Base-by-base conservation (phyloP, 2,888 invertebrate species). In the Tetranychus truncatus region DNA sequence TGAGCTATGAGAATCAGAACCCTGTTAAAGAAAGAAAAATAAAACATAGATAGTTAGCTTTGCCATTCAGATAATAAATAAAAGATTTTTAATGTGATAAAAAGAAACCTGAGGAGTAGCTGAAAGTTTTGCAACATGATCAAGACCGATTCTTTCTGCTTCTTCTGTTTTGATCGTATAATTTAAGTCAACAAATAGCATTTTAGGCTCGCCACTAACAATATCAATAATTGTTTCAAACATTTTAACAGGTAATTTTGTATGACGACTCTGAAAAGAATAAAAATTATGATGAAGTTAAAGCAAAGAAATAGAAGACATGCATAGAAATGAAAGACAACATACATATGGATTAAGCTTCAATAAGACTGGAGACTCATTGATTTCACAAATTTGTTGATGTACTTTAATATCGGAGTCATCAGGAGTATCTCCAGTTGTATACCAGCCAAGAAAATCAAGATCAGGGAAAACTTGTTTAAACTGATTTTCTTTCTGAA, bases 371-470 rank as follows among this genome's bases (percentile, higher is more conserved):
- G 95, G 95, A 81, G 95, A 94, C 83, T 96, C 96, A 81, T 95
- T 93, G 76, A 96, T 93, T 82, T 92, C 91, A 83, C 94, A 94
- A 76, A 96, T 91, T 84, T 96, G 95, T 82, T 91, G 89, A 81
- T 97, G 96, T 46, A 96, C 89, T 82, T 91, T 90, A 74, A 96
- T 92, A 80, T 96, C 96, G 65, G 88, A 86, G 77, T 89, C 89
- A 72, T 88, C 88, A 0, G 94, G 93, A 11, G 79, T 76, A 77
- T 92, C 92, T 6, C 96, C 96, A 6, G 95, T 95, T 34, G 95
- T 94, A 81, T 99, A 99, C 95, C 96, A 97, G 0, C 99, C 99
- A 78, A 99, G 87, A 82, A 97, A 95, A 81, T 97, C 96, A 88
- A 99, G 89, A 81, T 96, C 95, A 80, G 94, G 94, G 83, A 99